Base-by-base conservation (phyloP, 2,888 invertebrate genomes). In the Parthenolecanium corni region DNA sequence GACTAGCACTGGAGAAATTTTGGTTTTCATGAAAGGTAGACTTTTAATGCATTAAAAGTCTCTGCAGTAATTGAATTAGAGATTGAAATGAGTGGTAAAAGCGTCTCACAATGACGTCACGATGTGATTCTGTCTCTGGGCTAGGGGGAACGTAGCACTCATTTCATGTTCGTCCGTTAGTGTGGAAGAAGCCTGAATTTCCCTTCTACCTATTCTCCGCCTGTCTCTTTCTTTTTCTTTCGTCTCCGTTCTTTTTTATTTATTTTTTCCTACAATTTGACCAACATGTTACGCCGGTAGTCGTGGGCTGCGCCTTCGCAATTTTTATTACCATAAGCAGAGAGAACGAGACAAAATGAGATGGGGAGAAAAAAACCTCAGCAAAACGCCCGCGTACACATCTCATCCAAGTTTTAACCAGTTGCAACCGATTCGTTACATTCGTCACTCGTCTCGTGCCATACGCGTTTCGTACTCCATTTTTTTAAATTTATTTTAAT, bases 261-360 rank as follows among this genome's bases (percentile, higher is more conserved):
- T 51, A 31, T 51, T 31, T 49, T 6, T 21, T 49, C 11, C 44
- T 58, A 36, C 38, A 51, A 49, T 61, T 36, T 21, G 38, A 61
- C 61, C 38, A 61, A n/a, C n/a, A n/a, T 61, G 47, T 47, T 51
- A 49, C 47, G 47, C 61, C 36, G 49, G 47, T 61, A 31, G 49
- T 36, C 36, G 61, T 61, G 47, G 61, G 61, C 49, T 49, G 61
- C 61, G 61, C 61, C 61, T 61, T 61, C 61, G 61, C 61, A 61
- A 31, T 46, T 3, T 21, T 21, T 21, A 18, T 12, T 14, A 44
- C 9, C 46, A 20, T 44, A 44, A 9, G 9, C 4, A 31, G 31
- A 31, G 31, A 4, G 31, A 31, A 9, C 31, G 31, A 31, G 31
- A 31, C 31, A 31, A 4, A 31, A 38, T 40, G 21, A n/a, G 52